Base-by-base conservation (phyloP, 64 coral and sea anemone genomes). In the Anthopleura sola region DNA sequence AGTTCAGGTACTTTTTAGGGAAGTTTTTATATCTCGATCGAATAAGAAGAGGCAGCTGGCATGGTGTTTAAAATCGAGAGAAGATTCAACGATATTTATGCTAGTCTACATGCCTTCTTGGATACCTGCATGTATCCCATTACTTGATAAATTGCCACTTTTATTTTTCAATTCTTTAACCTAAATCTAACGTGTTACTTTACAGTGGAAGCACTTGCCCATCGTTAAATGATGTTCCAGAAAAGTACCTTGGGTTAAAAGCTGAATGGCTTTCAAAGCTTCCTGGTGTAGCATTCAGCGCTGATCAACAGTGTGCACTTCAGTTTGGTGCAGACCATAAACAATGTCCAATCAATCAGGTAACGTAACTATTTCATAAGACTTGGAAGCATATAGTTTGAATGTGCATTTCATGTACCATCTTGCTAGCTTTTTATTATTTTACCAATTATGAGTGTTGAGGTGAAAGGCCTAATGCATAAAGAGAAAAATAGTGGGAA, bases 201-300 rank as follows among this genome's bases (percentile, higher is more conserved):
- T 87, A 69, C 64, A 92, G 94, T 54, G 78, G 53, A 3, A 36
- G 37, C 19, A 83, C 91, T 10, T 84, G 66, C 3, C 66, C 55
- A 68, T 58, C 78, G 21, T 53, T 92, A 66, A 83, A 93, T 80
- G 80, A 62, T 78, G 83, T 83, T 29, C 76, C 94, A 23, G 60
- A 46, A 36, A 54, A 36, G 10, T 68, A 31, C 9, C 40, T 82
- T 36, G 83, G 28, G 13, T 64, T 75, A n/a, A 86, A 78, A 0
- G 21, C 49, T 64, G 50, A 55, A 28, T 88, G 69, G 66, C 60
- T 85, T 51, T 75, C 85, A 6, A 83, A 89, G 75, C 54, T 88
- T 6, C 93, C 93, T 36, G 93, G 93, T 75, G 57, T 92, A 51
- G 15, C 88, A 36, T 20, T 88, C 26, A 77, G 89, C 64, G 89